These are phyloP conservation scores for Lapara coniferarum DNA, from an alignment of 2,888 invertebrate species.

Conservation along the genomic window DNA sequence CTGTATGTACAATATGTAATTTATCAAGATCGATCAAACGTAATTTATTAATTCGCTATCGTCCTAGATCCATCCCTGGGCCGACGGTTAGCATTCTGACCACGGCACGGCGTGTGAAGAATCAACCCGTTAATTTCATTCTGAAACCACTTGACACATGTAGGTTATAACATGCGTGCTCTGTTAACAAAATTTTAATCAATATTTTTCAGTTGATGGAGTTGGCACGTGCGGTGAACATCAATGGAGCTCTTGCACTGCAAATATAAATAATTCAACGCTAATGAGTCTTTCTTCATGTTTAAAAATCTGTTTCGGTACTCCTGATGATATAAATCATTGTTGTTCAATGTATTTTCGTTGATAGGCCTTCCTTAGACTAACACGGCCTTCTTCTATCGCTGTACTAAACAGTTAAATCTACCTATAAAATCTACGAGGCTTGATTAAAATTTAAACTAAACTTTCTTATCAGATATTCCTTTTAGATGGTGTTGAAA, in stretches of 20 bases:
- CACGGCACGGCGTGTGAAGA: conserved; percentile 64
- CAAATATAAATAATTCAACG: conserved; percentile 16
- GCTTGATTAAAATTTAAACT: no score
- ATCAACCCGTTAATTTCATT: conserved; percentile 63
- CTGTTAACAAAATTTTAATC: conserved; percentile 28
- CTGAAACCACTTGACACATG: conserved; percentile 54
- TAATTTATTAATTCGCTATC: conserved; percentile 22
- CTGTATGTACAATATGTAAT: no score
- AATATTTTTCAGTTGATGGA: conserved; percentile 20
- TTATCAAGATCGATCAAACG: background rate
- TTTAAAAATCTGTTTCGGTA: conserved; percentile 28
- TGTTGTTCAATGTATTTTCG: background rate
- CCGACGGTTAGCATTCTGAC: conserved; percentile 55
- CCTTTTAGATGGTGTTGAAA: no score
- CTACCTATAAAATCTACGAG: no score
- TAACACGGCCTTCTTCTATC: background rate
- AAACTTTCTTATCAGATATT: no score
- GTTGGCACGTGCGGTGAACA: background rate
- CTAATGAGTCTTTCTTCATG: conserved; percentile 6
- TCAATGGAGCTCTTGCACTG: conserved; percentile 8
- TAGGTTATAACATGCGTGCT: conserved; percentile 45
- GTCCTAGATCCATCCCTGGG: conserved; percentile 43
- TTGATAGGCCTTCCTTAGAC: background rate
- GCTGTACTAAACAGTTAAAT: no score
- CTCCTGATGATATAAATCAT: background rate